Evolutionary conservation across 1,140 invertebrate species (phyloP).

Genomic region (Bombus breviceps): DNA sequence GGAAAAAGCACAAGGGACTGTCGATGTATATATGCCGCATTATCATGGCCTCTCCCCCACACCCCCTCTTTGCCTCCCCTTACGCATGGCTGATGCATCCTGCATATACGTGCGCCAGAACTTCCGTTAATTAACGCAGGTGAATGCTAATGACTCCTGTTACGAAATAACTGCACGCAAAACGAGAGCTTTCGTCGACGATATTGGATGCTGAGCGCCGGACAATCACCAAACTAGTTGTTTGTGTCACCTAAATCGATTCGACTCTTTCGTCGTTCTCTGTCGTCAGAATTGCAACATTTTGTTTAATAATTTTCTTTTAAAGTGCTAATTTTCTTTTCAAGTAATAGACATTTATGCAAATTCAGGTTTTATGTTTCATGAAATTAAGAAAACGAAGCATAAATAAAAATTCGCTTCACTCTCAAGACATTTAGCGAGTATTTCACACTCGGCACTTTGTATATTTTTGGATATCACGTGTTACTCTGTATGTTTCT

Average conservation of each 20-base stretch:
- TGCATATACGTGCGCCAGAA: slow-evolving; percentile 55
- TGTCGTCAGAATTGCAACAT: no score
- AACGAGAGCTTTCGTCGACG: slow-evolving; percentile 62
- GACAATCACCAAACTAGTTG: slow-evolving; percentile 24
- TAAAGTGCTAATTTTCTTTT: no score
- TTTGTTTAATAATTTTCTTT: not conserved
- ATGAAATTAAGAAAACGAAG: not conserved
- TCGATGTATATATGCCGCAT: slow-evolving; percentile 60
- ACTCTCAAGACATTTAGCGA: not conserved
- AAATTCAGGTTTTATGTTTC: not conserved
- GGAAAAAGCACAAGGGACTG: slow-evolving; percentile 60
- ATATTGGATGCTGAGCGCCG: slow-evolving; percentile 34
- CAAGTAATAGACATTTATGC: not conserved
- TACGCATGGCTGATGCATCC: slow-evolving; percentile 52
- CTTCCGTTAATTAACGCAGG: slow-evolving; percentile 70
- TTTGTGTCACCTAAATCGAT: not conserved
- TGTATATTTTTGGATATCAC: not conserved
- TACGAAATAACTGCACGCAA: slow-evolving; percentile 63
- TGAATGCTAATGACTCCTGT: slow-evolving; percentile 68
- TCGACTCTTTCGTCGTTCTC: no score
- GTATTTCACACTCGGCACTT: not conserved
- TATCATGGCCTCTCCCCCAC: slow-evolving; percentile 44
- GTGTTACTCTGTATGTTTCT: not conserved
- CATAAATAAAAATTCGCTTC: not conserved
- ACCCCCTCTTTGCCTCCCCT: not conserved